A percentile compares a stretch with the other conserved stretches of the same genome.
These are phyloP conservation scores for Prorops nasuta DNA, from an alignment of 1,140 invertebrate genomes.

Conservation along the genomic window DNA sequence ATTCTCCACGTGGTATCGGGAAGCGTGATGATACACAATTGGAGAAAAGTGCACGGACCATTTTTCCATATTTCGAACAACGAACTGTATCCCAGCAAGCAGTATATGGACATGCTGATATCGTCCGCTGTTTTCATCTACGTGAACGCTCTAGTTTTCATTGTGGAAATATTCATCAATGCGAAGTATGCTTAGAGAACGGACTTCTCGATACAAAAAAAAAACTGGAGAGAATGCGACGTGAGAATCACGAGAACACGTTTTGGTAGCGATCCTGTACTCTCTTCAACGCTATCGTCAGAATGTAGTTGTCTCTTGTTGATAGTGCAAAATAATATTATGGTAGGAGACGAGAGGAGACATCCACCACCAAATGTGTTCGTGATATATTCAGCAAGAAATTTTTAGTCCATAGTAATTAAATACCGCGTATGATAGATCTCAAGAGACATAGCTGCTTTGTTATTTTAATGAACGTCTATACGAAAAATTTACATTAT, in stretches of 20 bases:
- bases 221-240: constrained; percentile 5
- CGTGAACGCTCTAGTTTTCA: constrained; percentile 56
- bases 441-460: too few relatives aligned
- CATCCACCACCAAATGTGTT: constrained; percentile 13
- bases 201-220: too few relatives aligned
- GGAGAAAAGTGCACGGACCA: constrained; percentile 45
- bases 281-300: too few relatives aligned
- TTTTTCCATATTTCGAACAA: constrained; percentile 47
- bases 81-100: constrained; percentile 58
- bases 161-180: constrained; percentile 57
- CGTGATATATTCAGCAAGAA: neutral
- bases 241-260: too few relatives aligned
- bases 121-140: constrained; percentile 60
- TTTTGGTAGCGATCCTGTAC: too few relatives aligned
- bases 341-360: neutral
- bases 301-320: too few relatives aligned
- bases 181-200: constrained; percentile 40
- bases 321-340: neutral
- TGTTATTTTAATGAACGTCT: too few relatives aligned
- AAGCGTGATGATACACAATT: constrained; percentile 63
- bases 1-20: constrained; percentile 65
- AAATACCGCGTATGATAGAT: too few relatives aligned
- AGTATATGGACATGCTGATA: constrained; percentile 63
- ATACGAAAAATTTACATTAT: too few relatives aligned
- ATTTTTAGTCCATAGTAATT: too few relatives aligned